Conservation (phyloP, 2,888 invertebrate genomes). For the Calliopum simillimum region DNA sequence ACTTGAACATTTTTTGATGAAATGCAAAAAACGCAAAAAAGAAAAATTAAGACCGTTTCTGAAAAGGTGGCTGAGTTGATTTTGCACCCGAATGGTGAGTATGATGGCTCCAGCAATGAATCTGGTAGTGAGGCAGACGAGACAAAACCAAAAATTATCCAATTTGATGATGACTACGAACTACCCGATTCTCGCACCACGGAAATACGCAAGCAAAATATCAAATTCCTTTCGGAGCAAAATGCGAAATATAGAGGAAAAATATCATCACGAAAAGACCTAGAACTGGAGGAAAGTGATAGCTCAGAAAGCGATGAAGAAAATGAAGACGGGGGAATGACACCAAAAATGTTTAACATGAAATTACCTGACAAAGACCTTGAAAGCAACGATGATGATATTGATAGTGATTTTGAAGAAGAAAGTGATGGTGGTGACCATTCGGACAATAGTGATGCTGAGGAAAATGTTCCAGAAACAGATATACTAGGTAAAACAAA, state of each 20-base stretch:
- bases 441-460: conserved; percentile 55
- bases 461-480: conserved; percentile 50
- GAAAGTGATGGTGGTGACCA: conserved; percentile 42
- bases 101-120: conserved; percentile 72
- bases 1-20: conserved; percentile 19
- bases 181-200: conserved; percentile 69
- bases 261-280: conserved; percentile 73
- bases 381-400: conserved; percentile 12
- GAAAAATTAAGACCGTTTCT: conserved; percentile 64
- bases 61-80: conserved; percentile 77
- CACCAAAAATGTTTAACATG: conserved; percentile 39
- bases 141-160: conserved; percentile 70
- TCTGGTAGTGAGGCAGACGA: conserved; percentile 58
- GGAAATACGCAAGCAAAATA: conserved; percentile 76
- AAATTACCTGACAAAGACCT: neutral
- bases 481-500: conserved; percentile 60
- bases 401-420: conserved; percentile 47
- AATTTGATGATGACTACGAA: conserved; percentile 59
- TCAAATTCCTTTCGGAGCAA: conserved; percentile 75
- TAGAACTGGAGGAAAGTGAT: conserved; percentile 47
- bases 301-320: conserved; percentile 50
- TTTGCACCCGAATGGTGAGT: conserved; percentile 72
- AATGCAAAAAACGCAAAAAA: conserved; percentile 35
- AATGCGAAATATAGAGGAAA: conserved; percentile 83
- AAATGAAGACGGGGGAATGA: conserved; percentile 42